These are phyloP conservation scores for Microplitis deprimator DNA, from an alignment of 2,888 invertebrate genomes.

Conservation along the genomic window DNA sequence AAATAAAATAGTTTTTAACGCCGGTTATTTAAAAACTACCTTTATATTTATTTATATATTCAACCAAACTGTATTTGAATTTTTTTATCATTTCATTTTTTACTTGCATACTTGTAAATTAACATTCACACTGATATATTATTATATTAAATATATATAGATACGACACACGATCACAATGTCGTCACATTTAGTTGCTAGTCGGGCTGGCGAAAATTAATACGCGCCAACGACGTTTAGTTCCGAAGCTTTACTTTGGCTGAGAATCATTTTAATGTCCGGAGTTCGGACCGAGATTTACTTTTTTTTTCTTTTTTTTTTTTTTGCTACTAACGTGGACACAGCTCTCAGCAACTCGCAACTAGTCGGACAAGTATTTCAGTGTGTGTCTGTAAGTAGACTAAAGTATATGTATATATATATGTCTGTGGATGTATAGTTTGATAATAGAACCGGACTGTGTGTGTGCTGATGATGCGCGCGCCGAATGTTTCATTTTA, in stretches of 20 bases:
- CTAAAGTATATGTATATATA: neutral
- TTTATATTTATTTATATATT: neutral
- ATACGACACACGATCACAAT: slow-evolving; percentile 30
- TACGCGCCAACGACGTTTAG: slow-evolving; percentile 47
- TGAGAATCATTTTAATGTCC: slow-evolving; percentile 19
- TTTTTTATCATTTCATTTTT: neutral
- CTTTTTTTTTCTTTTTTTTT: neutral
- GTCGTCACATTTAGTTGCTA: slow-evolving; percentile 37
- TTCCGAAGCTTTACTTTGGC: slow-evolving; percentile 34
- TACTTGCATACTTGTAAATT: neutral
- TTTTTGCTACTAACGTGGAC: slow-evolving; percentile 3
- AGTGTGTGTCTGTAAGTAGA: neutral
- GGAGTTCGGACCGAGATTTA: neutral
- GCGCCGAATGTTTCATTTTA: slow-evolving; percentile 5
- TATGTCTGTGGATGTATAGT: neutral
- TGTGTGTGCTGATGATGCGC: neutral
- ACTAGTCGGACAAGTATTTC: slow-evolving; percentile 25
- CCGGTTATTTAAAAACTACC: slow-evolving; percentile 9
- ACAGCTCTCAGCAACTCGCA: slow-evolving; percentile 17
- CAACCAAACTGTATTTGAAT: neutral
- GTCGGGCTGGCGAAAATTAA: slow-evolving; percentile 35
- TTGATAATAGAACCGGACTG: neutral
- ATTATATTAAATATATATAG: neutral
- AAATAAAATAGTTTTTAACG: slow-evolving; percentile 1
- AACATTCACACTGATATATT: neutral